Percentiles rank a stretch among this genome's conserved stretches.
Evolutionary conservation across 23 tunicate species (phyloP).

Genomic region (Trididemnum miniatum): DNA sequence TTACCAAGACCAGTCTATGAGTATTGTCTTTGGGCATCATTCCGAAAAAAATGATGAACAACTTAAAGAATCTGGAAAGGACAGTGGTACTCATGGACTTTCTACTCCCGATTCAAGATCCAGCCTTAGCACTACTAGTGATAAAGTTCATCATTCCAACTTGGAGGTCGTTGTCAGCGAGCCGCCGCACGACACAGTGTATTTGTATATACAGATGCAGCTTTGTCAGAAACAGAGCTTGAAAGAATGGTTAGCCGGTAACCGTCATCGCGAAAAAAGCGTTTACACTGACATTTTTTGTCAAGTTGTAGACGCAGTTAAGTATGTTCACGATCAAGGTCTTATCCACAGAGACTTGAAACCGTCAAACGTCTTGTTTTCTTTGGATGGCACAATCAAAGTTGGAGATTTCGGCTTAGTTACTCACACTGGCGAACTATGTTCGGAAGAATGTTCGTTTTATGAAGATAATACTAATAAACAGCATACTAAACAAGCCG

Average conservation of each 20-base stretch:
- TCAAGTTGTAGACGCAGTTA: conserved; percentile 82
- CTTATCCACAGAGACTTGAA: conserved; percentile 87
- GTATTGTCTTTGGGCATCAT: conserved; percentile 68
- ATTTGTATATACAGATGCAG: conserved; percentile 91
- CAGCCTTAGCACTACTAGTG: not conserved
- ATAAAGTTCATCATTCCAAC: not conserved
- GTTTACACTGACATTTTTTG: conserved; percentile 48
- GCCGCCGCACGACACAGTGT: conserved; percentile 26
- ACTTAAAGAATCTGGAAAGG: not conserved
- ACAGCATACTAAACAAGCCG: conserved; percentile 74
- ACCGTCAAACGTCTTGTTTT: conserved; percentile 95
- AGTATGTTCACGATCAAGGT: conserved; percentile 66
- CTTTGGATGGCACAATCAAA: conserved; percentile 76
- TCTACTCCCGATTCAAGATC: conserved; percentile 7
- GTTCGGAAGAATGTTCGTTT: not conserved
- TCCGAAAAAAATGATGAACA: not conserved
- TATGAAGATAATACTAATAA: conserved; percentile 13
- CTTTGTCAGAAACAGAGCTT: conserved; percentile 75
- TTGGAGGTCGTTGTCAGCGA: not conserved
- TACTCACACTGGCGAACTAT: conserved; percentile 39
- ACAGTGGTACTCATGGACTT: not conserved
- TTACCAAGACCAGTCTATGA: conserved; percentile 48
- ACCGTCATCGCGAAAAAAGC: conserved; percentile 36
- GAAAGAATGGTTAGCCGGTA: conserved; percentile 63
- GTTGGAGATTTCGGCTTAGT: conserved; percentile 95